Base-by-base conservation (phyloP, 2,797 vertebrate genomes). In the Sebastes melanostomus region DNA sequence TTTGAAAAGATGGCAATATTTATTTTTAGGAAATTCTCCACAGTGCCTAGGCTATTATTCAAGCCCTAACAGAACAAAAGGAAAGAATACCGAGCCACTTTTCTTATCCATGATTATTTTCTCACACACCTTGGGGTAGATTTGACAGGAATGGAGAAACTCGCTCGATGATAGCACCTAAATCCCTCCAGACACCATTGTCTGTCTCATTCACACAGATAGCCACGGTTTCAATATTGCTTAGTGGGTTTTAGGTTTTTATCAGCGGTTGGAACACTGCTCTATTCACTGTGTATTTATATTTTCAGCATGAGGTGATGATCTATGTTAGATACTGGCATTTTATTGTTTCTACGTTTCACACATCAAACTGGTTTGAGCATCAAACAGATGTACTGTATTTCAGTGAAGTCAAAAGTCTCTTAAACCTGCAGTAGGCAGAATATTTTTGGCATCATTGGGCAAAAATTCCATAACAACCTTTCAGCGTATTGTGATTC, bases 81-180 rank as follows among this genome's bases (percentile, higher is more conserved):
- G 71, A 59, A 24, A 61, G 52, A 88, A 78, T 42, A 82, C 36
- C 4, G 46, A 82, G 59, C 77, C 50, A 63, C 80, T 77, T 82
- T 74, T 87, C 76, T 72, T 81, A 80, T 74, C 82, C 72, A 54
- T 78, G 71, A 93, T 82, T 81, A 88, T 88, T 88, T 91, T 77
- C 75, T 70, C 63, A 76, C 62, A 75, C 74, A 91, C 76, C 82
- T 83, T 36, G 52, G 61, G 55, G 62, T 73, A 80, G 36, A 67
- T 78, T 82, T 74, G 79, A 81, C 63, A 72, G 71, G 62, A 75
- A 63, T 22, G 54, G 74, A 73, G 42, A 66, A 77, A 71, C 32
- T 72, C 3, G 38, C 68, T 87, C 2, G 1, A 62, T 76, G 72
- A 83, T 59, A 22, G 73, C 59, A 56, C 58, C 46, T 73, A 81